Conservation (phyloP, 2,113 vertebrate species). For the Eubucco bourcierii region DNA sequence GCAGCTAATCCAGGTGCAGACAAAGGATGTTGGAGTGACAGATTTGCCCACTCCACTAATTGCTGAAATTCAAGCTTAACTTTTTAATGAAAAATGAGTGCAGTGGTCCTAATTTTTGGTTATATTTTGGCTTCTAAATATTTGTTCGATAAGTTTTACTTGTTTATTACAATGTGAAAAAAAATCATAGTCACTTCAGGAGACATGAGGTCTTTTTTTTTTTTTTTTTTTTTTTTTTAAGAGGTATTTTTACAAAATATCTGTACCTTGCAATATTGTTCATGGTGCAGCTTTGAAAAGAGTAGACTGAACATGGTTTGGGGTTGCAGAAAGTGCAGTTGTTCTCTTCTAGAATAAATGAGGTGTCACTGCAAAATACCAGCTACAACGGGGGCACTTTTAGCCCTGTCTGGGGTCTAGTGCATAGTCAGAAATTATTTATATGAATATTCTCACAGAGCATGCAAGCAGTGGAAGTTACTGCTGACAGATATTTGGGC, state of each 20-base stretch:
- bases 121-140: background rate
- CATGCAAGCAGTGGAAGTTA: background rate
- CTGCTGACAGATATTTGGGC: slow-evolving; percentile 12
- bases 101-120: background rate
- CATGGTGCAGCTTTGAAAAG: background rate
- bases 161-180: background rate
- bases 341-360: slow-evolving; percentile 11
- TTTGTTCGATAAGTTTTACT: background rate
- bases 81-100: background rate
- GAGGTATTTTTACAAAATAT: background rate
- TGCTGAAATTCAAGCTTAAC: background rate
- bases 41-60: background rate
- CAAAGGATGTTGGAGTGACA: background rate
- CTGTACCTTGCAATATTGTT: background rate
- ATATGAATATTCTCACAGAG: background rate
- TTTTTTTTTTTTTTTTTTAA: background rate
- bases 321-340: background rate
- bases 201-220: background rate
- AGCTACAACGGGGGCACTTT: background rate
- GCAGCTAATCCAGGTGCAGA: background rate
- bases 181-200: background rate
- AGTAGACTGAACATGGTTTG: background rate
- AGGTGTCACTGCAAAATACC: slow-evolving; percentile 38
- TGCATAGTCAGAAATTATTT: background rate
- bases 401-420: background rate